These are phyloP conservation scores for Poecile montanus DNA, from an alignment of 2,797 vertebrate genomes.

Conservation along the genomic window DNA sequence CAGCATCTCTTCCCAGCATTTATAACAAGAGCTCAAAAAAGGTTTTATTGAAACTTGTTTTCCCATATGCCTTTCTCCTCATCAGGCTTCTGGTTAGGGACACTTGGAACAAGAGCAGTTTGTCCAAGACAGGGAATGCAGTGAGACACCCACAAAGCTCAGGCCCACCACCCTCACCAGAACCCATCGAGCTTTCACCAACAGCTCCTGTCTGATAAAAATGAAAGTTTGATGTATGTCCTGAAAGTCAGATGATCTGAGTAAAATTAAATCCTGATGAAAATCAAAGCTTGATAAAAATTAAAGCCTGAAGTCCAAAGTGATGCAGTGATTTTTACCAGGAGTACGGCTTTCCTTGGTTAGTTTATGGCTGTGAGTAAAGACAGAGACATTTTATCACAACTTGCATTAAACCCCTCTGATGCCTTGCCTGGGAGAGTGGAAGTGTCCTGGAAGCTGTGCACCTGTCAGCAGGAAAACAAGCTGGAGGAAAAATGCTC, in stretches of 20 bases:
- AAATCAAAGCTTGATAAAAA: not conserved
- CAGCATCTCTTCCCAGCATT: not conserved
- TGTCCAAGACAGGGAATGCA: not conserved
- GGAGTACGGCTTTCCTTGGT: not conserved
- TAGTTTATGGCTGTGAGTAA: not conserved
- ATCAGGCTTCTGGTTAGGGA: not conserved
- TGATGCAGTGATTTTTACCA: not conserved
- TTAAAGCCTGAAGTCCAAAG: not conserved
- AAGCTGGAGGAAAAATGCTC: not conserved
- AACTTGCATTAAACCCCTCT: not conserved
- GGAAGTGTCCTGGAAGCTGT: accelerated
- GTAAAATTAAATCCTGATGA: not conserved
- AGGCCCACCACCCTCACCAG: not conserved
- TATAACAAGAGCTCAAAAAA: not conserved
- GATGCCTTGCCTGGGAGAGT: not conserved
- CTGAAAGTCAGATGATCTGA: not conserved
- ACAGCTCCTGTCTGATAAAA: not conserved
- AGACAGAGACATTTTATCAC: not conserved
- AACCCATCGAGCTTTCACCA: not conserved
- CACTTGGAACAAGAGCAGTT: not conserved
- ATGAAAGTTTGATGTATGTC: not conserved
- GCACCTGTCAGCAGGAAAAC: not conserved
- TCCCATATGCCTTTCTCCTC: not conserved
- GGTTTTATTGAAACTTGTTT: not conserved
- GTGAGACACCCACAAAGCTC: not conserved